Evolutionary conservation across 1,140 invertebrate species (phyloP).

Genomic region (Panagrolaimus sp.): DNA sequence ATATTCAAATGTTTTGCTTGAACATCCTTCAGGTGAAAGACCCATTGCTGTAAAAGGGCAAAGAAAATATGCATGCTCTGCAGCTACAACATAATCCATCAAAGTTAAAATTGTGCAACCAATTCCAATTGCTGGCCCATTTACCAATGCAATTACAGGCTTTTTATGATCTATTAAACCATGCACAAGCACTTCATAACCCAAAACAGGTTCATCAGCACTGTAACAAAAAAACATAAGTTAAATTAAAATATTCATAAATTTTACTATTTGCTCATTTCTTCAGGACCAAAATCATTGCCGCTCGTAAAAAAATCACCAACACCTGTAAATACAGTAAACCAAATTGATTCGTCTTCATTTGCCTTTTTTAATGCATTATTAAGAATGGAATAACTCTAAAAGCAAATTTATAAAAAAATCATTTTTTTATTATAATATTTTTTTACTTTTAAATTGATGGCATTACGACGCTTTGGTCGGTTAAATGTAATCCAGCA

Average conservation of each 20-base stretch:
- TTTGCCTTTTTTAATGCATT: constrained; percentile 27
- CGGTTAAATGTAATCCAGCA: background rate
- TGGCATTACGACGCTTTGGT: background rate
- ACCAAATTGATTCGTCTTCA: constrained; percentile 21
- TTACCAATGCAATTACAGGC: constrained; percentile 76
- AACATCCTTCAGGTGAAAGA: constrained; percentile 75
- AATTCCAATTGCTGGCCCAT: constrained; percentile 86
- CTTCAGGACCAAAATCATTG: constrained; percentile 39
- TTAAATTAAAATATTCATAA: constrained; percentile 53
- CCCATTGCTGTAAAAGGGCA: constrained; percentile 77
- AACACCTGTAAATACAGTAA: constrained; percentile 37
- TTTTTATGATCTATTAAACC: constrained; percentile 81
- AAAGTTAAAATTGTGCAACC: constrained; percentile 73
- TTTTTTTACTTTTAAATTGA: background rate
- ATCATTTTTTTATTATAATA: background rate
- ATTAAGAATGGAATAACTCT: constrained; percentile 9
- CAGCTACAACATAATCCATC: constrained; percentile 81
- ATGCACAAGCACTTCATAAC: constrained; percentile 66
- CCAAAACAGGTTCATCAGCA: constrained; percentile 59
- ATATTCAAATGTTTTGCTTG: constrained; percentile 73
- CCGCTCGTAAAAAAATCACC: background rate
- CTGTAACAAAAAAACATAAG: constrained; percentile 49
- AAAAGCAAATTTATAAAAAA: too few relatives aligned
- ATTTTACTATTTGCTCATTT: constrained; percentile 78
- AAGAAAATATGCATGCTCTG: constrained; percentile 76